Percentiles rank a stretch among this genome's conserved stretches.
These are phyloP conservation scores for Phaethon lepturus DNA, from an alignment of 2,113 vertebrate species.

Conservation along the genomic window DNA sequence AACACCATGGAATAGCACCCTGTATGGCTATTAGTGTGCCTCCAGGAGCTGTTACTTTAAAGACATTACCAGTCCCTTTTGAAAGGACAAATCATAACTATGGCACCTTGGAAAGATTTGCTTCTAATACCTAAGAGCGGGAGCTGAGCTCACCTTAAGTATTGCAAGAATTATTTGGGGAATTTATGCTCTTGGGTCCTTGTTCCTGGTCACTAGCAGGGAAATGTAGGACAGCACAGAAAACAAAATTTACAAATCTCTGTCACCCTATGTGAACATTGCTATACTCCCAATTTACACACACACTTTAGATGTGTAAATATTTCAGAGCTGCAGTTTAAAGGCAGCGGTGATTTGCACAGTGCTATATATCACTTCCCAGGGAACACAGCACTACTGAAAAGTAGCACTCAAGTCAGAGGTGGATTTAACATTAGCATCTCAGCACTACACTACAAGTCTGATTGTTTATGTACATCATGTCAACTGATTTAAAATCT, in stretches of 20 bases:
- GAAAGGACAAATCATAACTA: slow-evolving; percentile 17
- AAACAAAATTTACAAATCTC: slow-evolving; percentile 64
- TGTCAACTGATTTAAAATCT: slow-evolving; percentile 68
- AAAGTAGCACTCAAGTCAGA: slow-evolving; percentile 46
- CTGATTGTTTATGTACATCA: slow-evolving; percentile 60
- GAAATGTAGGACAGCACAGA: background rate
- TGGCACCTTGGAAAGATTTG: slow-evolving; percentile 21
- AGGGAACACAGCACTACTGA: background rate
- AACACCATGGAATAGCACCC: background rate
- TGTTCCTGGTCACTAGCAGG: background rate
- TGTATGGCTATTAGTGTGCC: background rate
- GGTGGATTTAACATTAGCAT: slow-evolving; percentile 62
- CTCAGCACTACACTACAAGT: slow-evolving; percentile 1
- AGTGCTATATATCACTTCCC: slow-evolving; percentile 57
- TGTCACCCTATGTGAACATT: slow-evolving; percentile 14
- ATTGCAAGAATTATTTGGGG: slow-evolving; percentile 47
- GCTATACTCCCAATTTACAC: slow-evolving; percentile 51
- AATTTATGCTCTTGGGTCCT: slow-evolving; percentile 42
- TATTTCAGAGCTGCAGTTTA: slow-evolving; percentile 50
- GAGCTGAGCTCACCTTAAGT: slow-evolving; percentile 1
- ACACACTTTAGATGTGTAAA: slow-evolving; percentile 61
- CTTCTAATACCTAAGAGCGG: slow-evolving; percentile 34
- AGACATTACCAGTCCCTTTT: background rate
- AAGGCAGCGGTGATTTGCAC: slow-evolving; percentile 70
- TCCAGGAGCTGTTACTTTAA: slow-evolving; percentile 37